Base-by-base conservation (phyloP, 2,888 invertebrate genomes). In the Sphaerophoria rueppellii region DNA sequence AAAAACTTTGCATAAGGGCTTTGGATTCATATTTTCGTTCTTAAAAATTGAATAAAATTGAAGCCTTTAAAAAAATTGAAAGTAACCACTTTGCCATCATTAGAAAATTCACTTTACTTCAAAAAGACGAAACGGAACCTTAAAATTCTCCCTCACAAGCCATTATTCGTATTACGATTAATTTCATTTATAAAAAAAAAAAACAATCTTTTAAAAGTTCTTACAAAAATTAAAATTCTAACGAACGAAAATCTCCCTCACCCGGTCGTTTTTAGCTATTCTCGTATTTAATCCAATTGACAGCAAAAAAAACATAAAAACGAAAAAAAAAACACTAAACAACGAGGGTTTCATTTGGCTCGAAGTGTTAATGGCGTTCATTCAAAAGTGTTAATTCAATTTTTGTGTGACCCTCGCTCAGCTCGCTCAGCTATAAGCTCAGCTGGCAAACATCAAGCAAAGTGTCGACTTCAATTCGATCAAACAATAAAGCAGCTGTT, bases 391-490 rank as follows among this genome's bases (percentile, higher is more conserved):
- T 85, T 85, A 85, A 85, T 85, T 85, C 57, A 85, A 81, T 85
- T 85, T 24, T 24, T 24, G 24, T 24, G 81, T 60, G 85, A 81
- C 81, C 81, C 85, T 85, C 85, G 24, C 24, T 24, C 24, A 24
- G 24, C 24, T 24, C 24, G 24, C 24, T 24, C 24, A 24, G 24
- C 24, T 24, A 24, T 24, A 2, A 24, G 24, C 24, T 24, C 24
- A 85, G 85, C 81, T 85, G 81, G 76, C 74, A 81, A 81, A 81
- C 72, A 72, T 85, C 81, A 77, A 70, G 72, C 73, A 73, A 77
- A 85, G 81, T 81, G 85, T 85, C 81, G 85, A 76, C 85, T 85
- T 85, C 73, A 85, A 81, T 85, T 77, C 85, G 58, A 85, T 85
- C 81, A 85, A 81, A 85, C 76, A 85, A 85, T 73, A 85, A 71